Percentiles rank a stretch among this genome's conserved stretches.
These are phyloP conservation scores for Sinocyclocheilus maitianheensis DNA, from an alignment of 2,113 vertebrate species.

Conservation along the genomic window DNA sequence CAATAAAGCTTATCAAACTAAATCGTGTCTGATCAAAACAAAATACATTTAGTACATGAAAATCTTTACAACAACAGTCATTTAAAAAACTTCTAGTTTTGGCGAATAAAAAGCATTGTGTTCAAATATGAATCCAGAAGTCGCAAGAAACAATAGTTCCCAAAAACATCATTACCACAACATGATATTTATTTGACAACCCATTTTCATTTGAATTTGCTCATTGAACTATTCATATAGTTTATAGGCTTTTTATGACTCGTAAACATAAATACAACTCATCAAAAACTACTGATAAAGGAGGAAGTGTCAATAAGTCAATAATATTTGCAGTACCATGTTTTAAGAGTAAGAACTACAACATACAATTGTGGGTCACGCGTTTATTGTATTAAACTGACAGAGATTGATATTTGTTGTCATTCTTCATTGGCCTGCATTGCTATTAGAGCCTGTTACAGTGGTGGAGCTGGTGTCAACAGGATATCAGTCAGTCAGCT, in stretches of 20 bases:
- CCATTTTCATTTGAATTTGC: neutral
- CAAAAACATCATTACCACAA: neutral
- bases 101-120: neutral
- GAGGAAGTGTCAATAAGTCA: neutral
- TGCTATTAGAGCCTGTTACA: neutral
- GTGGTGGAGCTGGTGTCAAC: conserved; percentile 7
- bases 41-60: neutral
- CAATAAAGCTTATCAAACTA: neutral
- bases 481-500: conserved; percentile 41
- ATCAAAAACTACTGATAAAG: no score
- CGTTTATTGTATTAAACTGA: conserved; percentile 10
- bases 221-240: no score
- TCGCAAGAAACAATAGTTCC: neutral
- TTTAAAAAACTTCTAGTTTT: neutral
- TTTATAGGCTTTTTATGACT: neutral
- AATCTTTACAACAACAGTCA: no score
- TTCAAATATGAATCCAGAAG: neutral
- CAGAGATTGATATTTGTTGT: conserved; percentile 9
- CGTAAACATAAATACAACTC: neutral
- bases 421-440: neutral
- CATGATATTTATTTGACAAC: neutral
- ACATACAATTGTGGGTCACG: neutral
- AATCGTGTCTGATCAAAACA: neutral
- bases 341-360: neutral
- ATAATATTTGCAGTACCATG: neutral